Evolutionary conservation across 2,797 vertebrate genomes (phyloP), one percentile per base, ranked within the genome.

Genomic region (Podarcis lilfordi): DNA sequence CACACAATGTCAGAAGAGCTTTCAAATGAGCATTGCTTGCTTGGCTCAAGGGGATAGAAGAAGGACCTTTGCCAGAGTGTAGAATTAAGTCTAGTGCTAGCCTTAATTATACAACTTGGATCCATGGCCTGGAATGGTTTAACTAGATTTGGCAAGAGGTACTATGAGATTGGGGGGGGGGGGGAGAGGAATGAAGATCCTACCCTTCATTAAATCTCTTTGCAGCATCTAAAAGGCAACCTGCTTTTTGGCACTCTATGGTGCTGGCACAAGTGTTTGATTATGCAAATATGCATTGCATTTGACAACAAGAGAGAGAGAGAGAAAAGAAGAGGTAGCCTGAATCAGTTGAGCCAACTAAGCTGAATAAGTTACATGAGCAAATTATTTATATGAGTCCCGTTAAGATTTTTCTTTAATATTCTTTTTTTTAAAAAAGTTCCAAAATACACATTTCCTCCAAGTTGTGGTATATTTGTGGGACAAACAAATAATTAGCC

Each of bases 1-100:
- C 69, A 71, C 27, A n/a, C 10, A n/a, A n/a, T n/a, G 68, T 89
- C 89, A 92, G 90, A 50, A 82, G 2, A 91, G 45, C 4, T 7
- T 69, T 40, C 23, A 64, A 77, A 77, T 25, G 80, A 91, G 21
- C 15, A 89, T 0, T 32, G 1, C 7, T 86, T 74, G 1, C 61
- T 82, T 83, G 25, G 2, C 25, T 93, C 35, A 89, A n/a, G 29
- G 88, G 82, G 3, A 84, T n/a, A 27, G 89, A 91, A 25, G 3
- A 75, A 40, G 7, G 87, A 83, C 23, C 10, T 92, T 89, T 83
- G 37, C 25, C 21, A 89, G 86, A 92, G 82, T 17, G 59, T 3
- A 75, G n/a, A 91, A 91, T 86, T 89, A 82, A 1, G 11, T 82
- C 80, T 90, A 37, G 10, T 37, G 37, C 68, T 74, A 71, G 11